A percentile compares a stretch with the other conserved stretches of the same genome.
These are phyloP conservation scores for Arremon aurantiirostris DNA, from an alignment of 2,797 vertebrate genomes.

Conservation along the genomic window DNA sequence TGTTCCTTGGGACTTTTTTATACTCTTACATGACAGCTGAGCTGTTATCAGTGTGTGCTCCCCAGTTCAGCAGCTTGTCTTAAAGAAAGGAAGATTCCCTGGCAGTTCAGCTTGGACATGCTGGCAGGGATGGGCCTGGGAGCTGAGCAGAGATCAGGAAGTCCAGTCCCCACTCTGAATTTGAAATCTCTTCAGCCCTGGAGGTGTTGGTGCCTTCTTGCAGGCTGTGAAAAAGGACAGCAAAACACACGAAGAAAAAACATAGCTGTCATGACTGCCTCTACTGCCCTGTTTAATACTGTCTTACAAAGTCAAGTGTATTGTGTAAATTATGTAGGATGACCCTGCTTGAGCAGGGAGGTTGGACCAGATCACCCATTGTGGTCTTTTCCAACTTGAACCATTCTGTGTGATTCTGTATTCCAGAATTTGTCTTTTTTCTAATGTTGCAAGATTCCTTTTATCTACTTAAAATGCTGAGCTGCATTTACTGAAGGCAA, in stretches of 20 bases:
- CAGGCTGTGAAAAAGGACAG: not conserved
- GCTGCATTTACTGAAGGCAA: not conserved
- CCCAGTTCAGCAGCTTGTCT: not conserved
- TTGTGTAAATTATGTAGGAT: not conserved
- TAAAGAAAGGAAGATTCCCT: not conserved
- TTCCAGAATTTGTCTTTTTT: not conserved
- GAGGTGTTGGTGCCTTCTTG: not conserved
- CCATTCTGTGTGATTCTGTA: not conserved
- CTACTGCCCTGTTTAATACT: not conserved
- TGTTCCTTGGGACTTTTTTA: not conserved
- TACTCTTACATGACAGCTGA: fast-evolving
- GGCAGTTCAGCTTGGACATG: not conserved
- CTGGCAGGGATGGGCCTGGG: not conserved
- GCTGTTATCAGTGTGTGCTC: not conserved
- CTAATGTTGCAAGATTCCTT: not conserved
- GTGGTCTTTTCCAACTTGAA: not conserved
- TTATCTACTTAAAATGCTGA: not conserved
- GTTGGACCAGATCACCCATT: not conserved
- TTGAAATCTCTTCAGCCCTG: not conserved
- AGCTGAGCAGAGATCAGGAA: not conserved
- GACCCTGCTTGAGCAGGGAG: not conserved
- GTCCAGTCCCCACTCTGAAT: not conserved
- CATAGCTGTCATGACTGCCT: not conserved
- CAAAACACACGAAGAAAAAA: not conserved
- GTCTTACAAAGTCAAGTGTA: not conserved